These are phyloP conservation scores for Tetragonula clypearis DNA, from an alignment of 1,140 invertebrate species.

Conservation along the genomic window DNA sequence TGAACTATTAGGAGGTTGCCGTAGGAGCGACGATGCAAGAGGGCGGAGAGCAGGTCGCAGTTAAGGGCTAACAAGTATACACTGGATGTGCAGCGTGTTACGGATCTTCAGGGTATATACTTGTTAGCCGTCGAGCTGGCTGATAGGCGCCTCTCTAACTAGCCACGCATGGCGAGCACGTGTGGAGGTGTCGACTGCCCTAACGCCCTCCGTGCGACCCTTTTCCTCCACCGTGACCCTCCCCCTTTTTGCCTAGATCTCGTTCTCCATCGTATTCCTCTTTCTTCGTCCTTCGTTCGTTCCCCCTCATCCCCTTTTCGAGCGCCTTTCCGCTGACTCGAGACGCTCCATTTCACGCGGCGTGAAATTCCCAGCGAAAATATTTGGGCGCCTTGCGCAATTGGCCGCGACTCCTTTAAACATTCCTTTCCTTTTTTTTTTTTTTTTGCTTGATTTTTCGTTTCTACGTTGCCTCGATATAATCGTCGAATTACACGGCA, in stretches of 20 bases:
- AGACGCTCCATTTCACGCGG: constrained; percentile 72
- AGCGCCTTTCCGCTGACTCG: constrained; percentile 12
- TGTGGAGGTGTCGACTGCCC: constrained; percentile 79
- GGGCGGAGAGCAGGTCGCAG: constrained; percentile 37
- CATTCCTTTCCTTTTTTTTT: neutral
- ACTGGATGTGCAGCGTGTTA: constrained; percentile 28
- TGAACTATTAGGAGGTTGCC: constrained; percentile 72
- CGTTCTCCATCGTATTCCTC: constrained; percentile 23
- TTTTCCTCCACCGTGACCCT: constrained; percentile 58
- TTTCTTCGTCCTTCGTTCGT: constrained; percentile 18
- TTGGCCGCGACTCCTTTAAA: constrained; percentile 59
- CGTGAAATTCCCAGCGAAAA: constrained; percentile 72
- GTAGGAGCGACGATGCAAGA: constrained; percentile 17
- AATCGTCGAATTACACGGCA: neutral
- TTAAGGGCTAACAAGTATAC: constrained; percentile 65
- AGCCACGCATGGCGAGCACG: constrained; percentile 80
- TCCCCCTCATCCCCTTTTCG: neutral
- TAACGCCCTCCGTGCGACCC: constrained; percentile 59
- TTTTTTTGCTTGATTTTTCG: neutral
- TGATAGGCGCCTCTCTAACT: constrained; percentile 74
- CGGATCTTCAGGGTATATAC: neutral
- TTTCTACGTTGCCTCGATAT: neutral
- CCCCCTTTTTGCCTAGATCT: constrained; percentile 5
- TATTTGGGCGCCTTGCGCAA: constrained; percentile 69
- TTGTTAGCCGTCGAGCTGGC: constrained; percentile 54